Conservation (phyloP, 2,888 invertebrate species). For the Trichogramma dendrolimi region DNA sequence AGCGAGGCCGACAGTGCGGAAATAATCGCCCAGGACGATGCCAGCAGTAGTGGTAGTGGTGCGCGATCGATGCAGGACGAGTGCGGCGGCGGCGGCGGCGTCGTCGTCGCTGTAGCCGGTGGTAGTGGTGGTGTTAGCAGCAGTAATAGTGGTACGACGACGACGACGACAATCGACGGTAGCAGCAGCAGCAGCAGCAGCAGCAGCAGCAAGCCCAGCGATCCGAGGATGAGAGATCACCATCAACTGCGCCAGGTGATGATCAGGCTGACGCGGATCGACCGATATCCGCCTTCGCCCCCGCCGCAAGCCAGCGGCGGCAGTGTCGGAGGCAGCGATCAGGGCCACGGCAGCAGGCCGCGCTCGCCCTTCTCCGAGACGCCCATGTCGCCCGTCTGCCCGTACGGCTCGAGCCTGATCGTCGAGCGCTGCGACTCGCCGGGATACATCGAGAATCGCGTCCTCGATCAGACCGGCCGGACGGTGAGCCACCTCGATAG, state of each 20-base stretch:
- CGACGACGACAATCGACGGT: no score
- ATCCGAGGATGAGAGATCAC: background rate
- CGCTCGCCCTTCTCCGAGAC: background rate
- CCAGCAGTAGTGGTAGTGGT: background rate
- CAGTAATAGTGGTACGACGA: no score
- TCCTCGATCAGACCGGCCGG: no score
- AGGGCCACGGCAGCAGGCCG: background rate
- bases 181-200: no score
- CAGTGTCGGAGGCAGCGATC: background rate
- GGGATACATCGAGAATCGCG: no score
- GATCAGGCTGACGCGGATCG: slow-evolving; percentile 39
- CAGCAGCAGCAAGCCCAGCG: background rate
- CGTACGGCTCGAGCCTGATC: slow-evolving; percentile 6
- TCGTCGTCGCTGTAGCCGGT: background rate
- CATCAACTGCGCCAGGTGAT: slow-evolving; percentile 26
- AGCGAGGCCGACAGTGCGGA: slow-evolving; percentile 5
- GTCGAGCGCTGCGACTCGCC: slow-evolving; percentile 7
- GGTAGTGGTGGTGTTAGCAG: background rate
- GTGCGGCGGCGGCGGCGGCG: background rate
- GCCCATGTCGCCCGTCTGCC: background rate
- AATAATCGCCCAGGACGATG: background rate
- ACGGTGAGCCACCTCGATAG: no score
- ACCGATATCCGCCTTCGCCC: slow-evolving; percentile 12
- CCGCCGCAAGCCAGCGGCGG: background rate
- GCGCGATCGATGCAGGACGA: background rate